Evolutionary conservation across 1,140 invertebrate genomes (phyloP).

Genomic region (Camponotus floridanus): DNA sequence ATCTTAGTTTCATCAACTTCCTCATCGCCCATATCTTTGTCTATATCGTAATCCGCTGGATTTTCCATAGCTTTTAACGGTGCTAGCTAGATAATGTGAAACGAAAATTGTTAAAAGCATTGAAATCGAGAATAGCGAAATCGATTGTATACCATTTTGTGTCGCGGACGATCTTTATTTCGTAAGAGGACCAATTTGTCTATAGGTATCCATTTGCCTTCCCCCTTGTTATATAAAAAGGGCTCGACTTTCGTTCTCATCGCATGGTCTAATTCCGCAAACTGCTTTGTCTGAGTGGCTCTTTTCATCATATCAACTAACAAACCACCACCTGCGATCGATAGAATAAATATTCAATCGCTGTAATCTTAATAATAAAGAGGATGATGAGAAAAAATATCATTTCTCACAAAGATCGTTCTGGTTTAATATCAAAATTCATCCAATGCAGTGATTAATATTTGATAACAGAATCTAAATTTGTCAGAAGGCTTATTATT

Average conservation of each 20-base stretch:
- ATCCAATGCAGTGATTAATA: too few relatives aligned
- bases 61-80: slow-evolving; percentile 92
- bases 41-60: slow-evolving; percentile 93
- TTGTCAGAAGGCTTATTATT: too few relatives aligned
- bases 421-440: too few relatives aligned
- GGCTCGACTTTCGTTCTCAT: slow-evolving; percentile 96
- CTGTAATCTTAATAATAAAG: neutral
- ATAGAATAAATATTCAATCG: neutral
- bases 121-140: neutral
- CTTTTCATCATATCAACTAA: slow-evolving; percentile 97
- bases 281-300: slow-evolving; percentile 95
- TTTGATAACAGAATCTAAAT: too few relatives aligned
- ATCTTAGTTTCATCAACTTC: slow-evolving; percentile 82
- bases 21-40: slow-evolving; percentile 88
- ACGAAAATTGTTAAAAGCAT: slow-evolving; percentile 5
- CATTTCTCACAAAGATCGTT: too few relatives aligned
- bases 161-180: slow-evolving; percentile 94
- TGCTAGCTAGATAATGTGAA: slow-evolving; percentile 87
- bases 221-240: slow-evolving; percentile 97
- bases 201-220: slow-evolving; percentile 95
- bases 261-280: slow-evolving; percentile 95
- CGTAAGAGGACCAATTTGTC: slow-evolving; percentile 94
- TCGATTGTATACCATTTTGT: slow-evolving; percentile 89
- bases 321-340: slow-evolving; percentile 92
- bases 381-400: neutral